Evolutionary conservation across 2,888 invertebrate species (phyloP).

Genomic region (Biston stratarius): DNA sequence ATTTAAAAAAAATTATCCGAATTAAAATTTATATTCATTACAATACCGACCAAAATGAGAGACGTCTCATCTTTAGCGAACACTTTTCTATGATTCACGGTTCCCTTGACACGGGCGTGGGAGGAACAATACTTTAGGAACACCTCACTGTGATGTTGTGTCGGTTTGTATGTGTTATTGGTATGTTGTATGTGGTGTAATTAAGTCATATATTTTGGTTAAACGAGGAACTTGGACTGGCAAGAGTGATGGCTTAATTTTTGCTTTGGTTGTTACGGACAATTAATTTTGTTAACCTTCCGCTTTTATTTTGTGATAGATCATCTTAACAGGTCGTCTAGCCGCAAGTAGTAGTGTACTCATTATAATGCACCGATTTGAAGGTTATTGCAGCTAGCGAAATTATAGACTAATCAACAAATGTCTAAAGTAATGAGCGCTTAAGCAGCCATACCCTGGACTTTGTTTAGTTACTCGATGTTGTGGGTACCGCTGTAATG

Average conservation of each 20-base stretch:
- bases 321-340: not conserved
- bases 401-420: too few species aligned
- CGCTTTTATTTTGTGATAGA: not conserved
- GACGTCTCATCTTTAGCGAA: slow-evolving; percentile 16
- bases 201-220: slow-evolving; percentile 34
- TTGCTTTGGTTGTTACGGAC: not conserved
- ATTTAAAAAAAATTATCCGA: too few species aligned
- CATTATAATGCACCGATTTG: too few species aligned
- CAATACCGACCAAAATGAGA: not conserved
- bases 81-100: slow-evolving; percentile 50
- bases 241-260: slow-evolving; percentile 2
- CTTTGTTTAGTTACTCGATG: too few species aligned
- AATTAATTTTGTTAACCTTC: not conserved
- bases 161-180: not conserved
- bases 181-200: slow-evolving; percentile 27
- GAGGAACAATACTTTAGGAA: slow-evolving; percentile 67
- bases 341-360: too few species aligned
- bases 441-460: too few species aligned
- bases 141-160: slow-evolving; percentile 39
- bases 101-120: slow-evolving; percentile 73
- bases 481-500: too few species aligned
- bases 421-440: too few species aligned
- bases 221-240: slow-evolving; percentile 40
- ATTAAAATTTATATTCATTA: too few species aligned
- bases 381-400: too few species aligned